Evolutionary conservation across 2,888 invertebrate species (phyloP).

Genomic region (Ophraella communa): DNA sequence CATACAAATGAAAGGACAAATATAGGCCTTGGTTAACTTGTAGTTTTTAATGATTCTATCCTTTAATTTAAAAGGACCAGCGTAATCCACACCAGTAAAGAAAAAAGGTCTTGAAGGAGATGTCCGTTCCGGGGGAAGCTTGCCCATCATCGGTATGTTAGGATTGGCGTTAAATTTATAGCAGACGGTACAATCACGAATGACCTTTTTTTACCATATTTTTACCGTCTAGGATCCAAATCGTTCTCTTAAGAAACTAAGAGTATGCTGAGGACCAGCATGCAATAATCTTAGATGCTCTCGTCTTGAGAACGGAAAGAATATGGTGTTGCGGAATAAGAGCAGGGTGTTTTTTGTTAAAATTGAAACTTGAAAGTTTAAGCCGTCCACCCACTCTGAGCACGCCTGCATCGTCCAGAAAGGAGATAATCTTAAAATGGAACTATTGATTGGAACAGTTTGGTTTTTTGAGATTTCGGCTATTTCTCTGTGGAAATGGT

Average conservation of each 20-base stretch:
- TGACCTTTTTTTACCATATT: background rate
- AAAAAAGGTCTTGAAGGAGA: no score
- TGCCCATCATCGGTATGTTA: background rate
- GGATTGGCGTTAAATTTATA: background rate
- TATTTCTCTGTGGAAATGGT: no score
- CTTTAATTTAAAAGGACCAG: no score
- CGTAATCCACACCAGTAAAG: no score
- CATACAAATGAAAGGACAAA: background rate
- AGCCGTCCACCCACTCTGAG: no score
- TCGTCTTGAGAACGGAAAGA: background rate
- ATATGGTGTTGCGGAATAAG: no score
- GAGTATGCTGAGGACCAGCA: background rate
- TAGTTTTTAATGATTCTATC: no score
- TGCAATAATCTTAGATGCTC: no score
- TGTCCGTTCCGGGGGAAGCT: background rate
- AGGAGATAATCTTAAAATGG: background rate
- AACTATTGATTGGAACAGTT: no score
- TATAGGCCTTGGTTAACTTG: background rate
- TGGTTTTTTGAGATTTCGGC: no score
- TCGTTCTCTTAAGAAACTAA: background rate
- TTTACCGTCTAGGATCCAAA: background rate
- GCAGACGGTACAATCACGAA: background rate
- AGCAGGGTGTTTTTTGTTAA: no score
- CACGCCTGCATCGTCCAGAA: background rate
- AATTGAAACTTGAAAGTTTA: no score